These are phyloP conservation scores for Limnodromus scolopaceus DNA, from an alignment of 2,797 vertebrate genomes.

Conservation along the genomic window DNA sequence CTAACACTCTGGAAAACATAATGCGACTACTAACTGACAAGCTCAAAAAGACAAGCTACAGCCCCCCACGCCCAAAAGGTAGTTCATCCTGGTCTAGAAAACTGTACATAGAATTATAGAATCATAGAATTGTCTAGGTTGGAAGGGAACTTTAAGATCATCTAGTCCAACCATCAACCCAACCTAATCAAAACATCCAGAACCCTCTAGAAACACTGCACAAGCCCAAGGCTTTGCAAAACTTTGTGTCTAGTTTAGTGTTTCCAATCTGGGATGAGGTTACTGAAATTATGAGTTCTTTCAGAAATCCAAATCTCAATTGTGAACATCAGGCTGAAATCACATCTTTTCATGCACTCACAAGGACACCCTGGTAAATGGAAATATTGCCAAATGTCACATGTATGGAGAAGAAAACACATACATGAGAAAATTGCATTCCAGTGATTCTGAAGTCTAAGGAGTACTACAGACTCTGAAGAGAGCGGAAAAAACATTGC, in stretches of 20 bases:
- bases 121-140: too few species aligned
- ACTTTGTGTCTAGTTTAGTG: neutral
- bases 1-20: neutral
- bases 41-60: neutral
- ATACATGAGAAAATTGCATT: neutral
- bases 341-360: neutral
- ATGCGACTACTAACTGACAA: neutral
- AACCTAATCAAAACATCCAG: neutral
- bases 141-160: too few species aligned
- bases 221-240: neutral
- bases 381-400: neutral
- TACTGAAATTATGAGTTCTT: neutral
- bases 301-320: neutral
- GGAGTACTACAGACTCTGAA: neutral
- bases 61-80: neutral
- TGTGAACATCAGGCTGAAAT: neutral
- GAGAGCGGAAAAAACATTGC: neutral
- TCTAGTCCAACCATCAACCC: too few species aligned
- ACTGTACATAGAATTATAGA: neutral
- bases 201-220: neutral
- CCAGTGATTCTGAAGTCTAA: neutral
- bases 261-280: neutral
- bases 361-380: neutral
- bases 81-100: neutral
- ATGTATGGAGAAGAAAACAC: neutral